Evolutionary conservation across 2,888 invertebrate genomes (phyloP), one percentile per base, ranked within the genome.

Genomic region (Drosophila neotestacea): DNA sequence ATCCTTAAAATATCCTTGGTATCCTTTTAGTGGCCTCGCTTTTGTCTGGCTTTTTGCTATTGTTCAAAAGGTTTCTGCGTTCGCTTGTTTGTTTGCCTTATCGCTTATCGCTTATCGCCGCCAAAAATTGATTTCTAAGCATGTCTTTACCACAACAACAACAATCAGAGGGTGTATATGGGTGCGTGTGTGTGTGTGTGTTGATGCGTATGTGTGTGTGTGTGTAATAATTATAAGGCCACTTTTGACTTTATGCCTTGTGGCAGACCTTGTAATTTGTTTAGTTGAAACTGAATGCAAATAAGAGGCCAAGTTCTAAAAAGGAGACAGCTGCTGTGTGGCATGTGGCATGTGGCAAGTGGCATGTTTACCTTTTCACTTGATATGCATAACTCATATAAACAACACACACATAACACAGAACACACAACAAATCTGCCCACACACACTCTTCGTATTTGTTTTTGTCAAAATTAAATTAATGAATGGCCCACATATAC

Each of bases 121-220:
- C 50, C 65, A 44, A 60, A 87, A 83, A 87, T 83, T 83, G 89
- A 88, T 88, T 89, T 72, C 70, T 4, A 65, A 70, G 62, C 82
- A 81, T 83, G 75, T 74, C 66, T 41, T 77, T 55, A 54, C 22
- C 55, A 22, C 56, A 52, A 36, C 47, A 54, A 58, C 38, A 36
- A 52, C 10, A 42, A 2, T n/a, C 10, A 22, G 11, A 22, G 22
- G 41, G 38, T 9, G 6, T 13, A 7, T 34, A 6, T n/a, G 22
- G 5, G 4, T 50, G 32, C 22, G 13, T 60, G n/a, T 36, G 11
- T 34, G 13, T 41, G 34, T 7, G 10, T 30, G 27, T 16, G 6
- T 38, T n/a, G 9, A 4, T 46, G 36, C 30, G 30, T 61, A n/a
- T 38, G 16, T 42, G 22, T 16, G 28, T 22, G 50, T 32, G 62